These are phyloP conservation scores for Ylistrum balloti DNA, from an alignment of 1,140 invertebrate species.

Conservation along the genomic window DNA sequence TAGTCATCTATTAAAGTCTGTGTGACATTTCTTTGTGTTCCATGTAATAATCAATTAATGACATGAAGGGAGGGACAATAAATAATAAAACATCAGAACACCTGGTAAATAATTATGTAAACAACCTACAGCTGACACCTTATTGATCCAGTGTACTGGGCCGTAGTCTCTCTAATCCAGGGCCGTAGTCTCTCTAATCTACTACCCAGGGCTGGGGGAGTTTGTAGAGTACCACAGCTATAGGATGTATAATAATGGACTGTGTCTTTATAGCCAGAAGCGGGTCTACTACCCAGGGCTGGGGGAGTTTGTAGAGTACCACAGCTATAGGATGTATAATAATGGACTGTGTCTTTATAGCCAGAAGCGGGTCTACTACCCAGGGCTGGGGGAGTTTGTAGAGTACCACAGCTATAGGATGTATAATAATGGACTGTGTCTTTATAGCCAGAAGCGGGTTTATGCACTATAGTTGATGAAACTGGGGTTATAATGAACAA, in stretches of 20 bases:
- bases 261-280: background rate
- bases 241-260: background rate
- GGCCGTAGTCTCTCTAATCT: background rate
- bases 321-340: background rate
- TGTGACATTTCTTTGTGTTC: background rate
- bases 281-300: background rate
- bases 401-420: too few species aligned
- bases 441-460: background rate
- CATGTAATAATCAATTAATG: constrained; percentile 36
- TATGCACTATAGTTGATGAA: too few species aligned
- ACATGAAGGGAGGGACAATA: background rate
- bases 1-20: background rate
- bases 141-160: background rate
- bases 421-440: background rate
- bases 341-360: background rate
- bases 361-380: background rate
- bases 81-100: constrained; percentile 30
- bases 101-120: constrained; percentile 35
- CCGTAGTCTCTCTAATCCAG: too few species aligned
- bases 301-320: too few species aligned
- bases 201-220: background rate
- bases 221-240: too few species aligned
- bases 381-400: too few species aligned
- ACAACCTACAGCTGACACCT: constrained; percentile 26
- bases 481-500: too few species aligned